phyloP scores from a whole-genome alignment of 2,888 invertebrate species.

The Ormia ochracea region DNA sequence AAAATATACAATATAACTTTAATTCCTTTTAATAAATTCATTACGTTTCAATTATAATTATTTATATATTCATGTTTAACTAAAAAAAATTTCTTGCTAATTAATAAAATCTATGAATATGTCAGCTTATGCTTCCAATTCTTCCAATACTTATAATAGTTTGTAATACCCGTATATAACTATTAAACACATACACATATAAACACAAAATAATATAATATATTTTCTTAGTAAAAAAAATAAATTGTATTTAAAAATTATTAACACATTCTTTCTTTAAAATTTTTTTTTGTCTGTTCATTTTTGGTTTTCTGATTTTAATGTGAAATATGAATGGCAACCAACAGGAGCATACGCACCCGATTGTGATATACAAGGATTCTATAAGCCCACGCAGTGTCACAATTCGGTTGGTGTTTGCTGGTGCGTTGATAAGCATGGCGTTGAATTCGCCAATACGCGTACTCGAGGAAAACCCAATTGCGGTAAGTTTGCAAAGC shows the following conservation, averaged over 20 bases:
- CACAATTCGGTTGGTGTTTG: slow-evolving; percentile 91
- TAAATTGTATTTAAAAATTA: background rate
- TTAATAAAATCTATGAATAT: background rate
- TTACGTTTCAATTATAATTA: background rate
- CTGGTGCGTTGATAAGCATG: slow-evolving; percentile 96
- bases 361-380: slow-evolving; percentile 90
- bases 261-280: slow-evolving; percentile 25
- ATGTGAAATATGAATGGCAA: slow-evolving; percentile 39
- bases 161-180: slow-evolving; percentile 19
- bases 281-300: slow-evolving; percentile 22
- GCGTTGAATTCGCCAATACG: slow-evolving; percentile 90
- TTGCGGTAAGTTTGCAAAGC: slow-evolving; percentile 81
- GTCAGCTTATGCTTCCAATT: slow-evolving; percentile 43
- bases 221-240: background rate
- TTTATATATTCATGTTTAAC: slow-evolving; percentile 6
- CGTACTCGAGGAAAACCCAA: slow-evolving; percentile 88
- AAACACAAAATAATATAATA: background rate
- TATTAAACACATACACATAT: slow-evolving; percentile 13
- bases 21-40: background rate
- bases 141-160: slow-evolving; percentile 15
- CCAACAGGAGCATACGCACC: slow-evolving; percentile 85
- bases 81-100: background rate
- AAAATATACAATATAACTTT: background rate
- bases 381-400: slow-evolving; percentile 91
- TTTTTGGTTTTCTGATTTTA: slow-evolving; percentile 54